These are phyloP conservation scores for Poecilia gillii DNA, from an alignment of 2,797 vertebrate genomes.

Conservation along the genomic window DNA sequence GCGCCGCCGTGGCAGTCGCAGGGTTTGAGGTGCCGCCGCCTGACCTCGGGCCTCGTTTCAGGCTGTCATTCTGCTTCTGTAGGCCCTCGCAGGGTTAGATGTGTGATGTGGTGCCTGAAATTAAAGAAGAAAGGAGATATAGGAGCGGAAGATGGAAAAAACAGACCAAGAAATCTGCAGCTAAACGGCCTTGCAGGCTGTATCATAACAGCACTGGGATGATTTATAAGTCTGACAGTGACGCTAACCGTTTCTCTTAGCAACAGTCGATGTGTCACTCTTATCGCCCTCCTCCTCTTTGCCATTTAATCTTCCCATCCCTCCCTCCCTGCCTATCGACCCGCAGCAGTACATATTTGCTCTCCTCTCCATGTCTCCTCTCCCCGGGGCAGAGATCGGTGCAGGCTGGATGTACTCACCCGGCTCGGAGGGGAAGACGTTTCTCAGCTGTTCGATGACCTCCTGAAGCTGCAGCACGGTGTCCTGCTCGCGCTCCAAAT, in stretches of 20 bases:
- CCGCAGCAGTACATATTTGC: constrained; percentile 62
- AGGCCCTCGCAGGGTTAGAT: constrained; percentile 62
- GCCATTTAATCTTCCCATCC: constrained; percentile 50
- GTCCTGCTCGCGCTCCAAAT: constrained; percentile 87
- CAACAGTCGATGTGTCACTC: constrained; percentile 33
- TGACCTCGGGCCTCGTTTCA: constrained; percentile 46
- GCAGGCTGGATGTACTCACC: constrained; percentile 56
- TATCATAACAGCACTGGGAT: constrained; percentile 45
- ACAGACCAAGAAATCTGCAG: constrained; percentile 33
- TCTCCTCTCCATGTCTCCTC: constrained; percentile 57
- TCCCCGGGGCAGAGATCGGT: constrained; percentile 20
- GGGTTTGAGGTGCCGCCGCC: constrained; percentile 35
- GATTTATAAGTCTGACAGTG: constrained; percentile 43
- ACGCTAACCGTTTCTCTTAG: constrained; percentile 20
- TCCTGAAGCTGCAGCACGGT: constrained; percentile 95
- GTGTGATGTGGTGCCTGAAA: constrained; percentile 78
- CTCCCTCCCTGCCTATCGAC: constrained; percentile 45
- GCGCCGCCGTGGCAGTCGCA: constrained; percentile 47
- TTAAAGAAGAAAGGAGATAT: constrained; percentile 26
- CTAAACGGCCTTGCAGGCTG: constrained; percentile 49
- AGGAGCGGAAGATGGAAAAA: constrained; percentile 16
- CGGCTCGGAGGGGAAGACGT: constrained; percentile 90
- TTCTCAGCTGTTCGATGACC: constrained; percentile 96
- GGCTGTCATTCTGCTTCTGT: constrained; percentile 42
- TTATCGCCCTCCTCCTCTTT: constrained; percentile 46